phyloP scores from a whole-genome alignment of 92 coral and sea anemone species.

The Hydrozoanthus gracilis region DNA sequence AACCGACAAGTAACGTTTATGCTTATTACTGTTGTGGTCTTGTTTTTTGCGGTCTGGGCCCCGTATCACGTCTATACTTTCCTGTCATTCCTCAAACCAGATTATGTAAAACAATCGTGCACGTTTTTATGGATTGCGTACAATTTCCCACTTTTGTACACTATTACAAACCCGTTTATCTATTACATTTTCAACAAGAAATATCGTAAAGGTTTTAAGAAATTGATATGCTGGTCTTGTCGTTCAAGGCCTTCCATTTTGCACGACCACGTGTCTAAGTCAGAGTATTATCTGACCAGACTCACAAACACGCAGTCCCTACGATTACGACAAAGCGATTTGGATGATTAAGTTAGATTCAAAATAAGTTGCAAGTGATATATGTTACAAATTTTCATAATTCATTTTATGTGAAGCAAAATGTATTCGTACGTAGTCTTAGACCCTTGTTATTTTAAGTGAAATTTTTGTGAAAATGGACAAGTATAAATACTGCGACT shows the following conservation, averaged over 20 bases:
- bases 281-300: neutral
- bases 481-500: too few relatives aligned
- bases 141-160: slow-evolving; percentile 23
- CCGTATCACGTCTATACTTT: slow-evolving; percentile 40
- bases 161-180: slow-evolving; percentile 30
- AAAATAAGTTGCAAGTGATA: too few relatives aligned
- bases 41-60: slow-evolving; percentile 31
- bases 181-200: slow-evolving; percentile 33
- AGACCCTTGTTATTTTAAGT: too few relatives aligned
- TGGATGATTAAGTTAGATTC: neutral
- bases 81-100: slow-evolving; percentile 19
- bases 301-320: neutral
- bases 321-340: neutral
- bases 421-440: too few relatives aligned
- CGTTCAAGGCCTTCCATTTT: neutral
- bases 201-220: slow-evolving; percentile 31
- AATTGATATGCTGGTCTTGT: slow-evolving; percentile 6
- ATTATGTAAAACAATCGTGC: slow-evolving; percentile 10
- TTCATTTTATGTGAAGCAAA: too few relatives aligned
- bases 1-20: slow-evolving; percentile 30
- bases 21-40: slow-evolving; percentile 22
- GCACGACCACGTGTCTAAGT: neutral
- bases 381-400: too few relatives aligned
- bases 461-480: too few relatives aligned
- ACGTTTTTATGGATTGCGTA: slow-evolving; percentile 32